Percentiles rank a stretch among this genome's conserved stretches.
Evolutionary conservation across 64 coral and sea anemone species (phyloP).

Genomic region (Acropora yongei): DNA sequence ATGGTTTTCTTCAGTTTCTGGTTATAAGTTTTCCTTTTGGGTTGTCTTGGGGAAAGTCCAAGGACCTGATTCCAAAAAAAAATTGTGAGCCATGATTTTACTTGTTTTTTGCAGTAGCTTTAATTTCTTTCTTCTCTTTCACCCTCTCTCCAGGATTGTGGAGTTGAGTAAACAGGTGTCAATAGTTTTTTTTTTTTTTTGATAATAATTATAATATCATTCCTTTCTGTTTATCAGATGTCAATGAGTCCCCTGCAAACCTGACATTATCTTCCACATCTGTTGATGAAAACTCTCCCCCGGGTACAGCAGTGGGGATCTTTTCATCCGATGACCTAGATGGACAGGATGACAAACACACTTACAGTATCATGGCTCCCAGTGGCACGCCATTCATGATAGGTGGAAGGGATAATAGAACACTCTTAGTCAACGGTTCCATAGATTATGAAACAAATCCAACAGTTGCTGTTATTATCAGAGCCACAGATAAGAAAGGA

Average conservation of each 20-base stretch:
- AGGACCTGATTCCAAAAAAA: too few relatives aligned
- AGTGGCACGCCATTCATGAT: conserved; percentile 44
- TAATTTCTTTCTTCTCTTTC: too few relatives aligned
- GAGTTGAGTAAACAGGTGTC: too few relatives aligned
- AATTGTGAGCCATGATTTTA: too few relatives aligned
- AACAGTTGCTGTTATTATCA: conserved; percentile 57
- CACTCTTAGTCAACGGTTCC: conserved; percentile 59
- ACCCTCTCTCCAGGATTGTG: too few relatives aligned
- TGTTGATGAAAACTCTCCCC: conserved; percentile 69
- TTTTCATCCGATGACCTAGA: conserved; percentile 85
- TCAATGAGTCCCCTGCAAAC: conserved; percentile 79
- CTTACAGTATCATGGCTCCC: conserved; percentile 67
- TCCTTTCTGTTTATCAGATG: conserved; percentile 55
- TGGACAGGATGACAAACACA: conserved; percentile 56
- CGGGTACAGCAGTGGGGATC: conserved; percentile 54
- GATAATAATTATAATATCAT: too few relatives aligned
- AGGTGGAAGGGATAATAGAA: conserved; percentile 45
- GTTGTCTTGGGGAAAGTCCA: too few relatives aligned
- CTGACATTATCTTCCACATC: conserved; percentile 71
- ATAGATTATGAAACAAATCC: conserved; percentile 84
- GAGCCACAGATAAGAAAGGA: conserved; percentile 73
- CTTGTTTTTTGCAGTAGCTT: too few relatives aligned
- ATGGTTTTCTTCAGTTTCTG: too few relatives aligned
- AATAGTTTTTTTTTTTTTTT: too few relatives aligned
- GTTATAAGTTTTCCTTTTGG: too few relatives aligned